Conservation (phyloP, 2,113 vertebrate species). For the Aramus guarauna region DNA sequence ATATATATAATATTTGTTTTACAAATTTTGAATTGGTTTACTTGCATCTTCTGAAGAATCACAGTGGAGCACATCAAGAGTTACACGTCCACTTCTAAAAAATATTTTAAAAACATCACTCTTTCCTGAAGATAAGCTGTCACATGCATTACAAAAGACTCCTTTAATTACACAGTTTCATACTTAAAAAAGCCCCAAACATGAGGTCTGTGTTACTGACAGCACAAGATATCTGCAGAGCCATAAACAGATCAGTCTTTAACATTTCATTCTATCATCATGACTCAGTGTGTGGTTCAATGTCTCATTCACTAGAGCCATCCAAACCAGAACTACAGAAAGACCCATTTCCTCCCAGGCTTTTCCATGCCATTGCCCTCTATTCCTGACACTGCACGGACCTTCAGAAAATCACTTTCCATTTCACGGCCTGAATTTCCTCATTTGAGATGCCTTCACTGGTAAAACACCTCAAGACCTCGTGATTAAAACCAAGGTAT, state of each 20-base stretch:
- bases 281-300: constrained; percentile 28
- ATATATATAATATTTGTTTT: neutral
- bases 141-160: neutral
- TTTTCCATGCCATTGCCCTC: neutral
- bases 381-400: neutral
- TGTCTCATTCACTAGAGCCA: constrained; percentile 19
- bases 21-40: neutral
- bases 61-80: neutral
- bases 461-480: neutral
- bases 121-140: neutral
- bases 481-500: neutral
- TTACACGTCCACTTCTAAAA: neutral
- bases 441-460: neutral
- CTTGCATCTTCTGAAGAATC: neutral
- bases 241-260: neutral
- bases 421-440: neutral
- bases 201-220: neutral
- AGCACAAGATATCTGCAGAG: neutral
- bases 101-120: neutral
- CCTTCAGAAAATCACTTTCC: neutral
- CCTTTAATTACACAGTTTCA: neutral
- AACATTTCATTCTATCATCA: neutral
- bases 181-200: neutral
- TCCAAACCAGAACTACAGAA: neutral
- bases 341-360: neutral